Evolutionary conservation across 2,113 vertebrate species (phyloP).

Genomic region (Ivindomyrus marchei): DNA sequence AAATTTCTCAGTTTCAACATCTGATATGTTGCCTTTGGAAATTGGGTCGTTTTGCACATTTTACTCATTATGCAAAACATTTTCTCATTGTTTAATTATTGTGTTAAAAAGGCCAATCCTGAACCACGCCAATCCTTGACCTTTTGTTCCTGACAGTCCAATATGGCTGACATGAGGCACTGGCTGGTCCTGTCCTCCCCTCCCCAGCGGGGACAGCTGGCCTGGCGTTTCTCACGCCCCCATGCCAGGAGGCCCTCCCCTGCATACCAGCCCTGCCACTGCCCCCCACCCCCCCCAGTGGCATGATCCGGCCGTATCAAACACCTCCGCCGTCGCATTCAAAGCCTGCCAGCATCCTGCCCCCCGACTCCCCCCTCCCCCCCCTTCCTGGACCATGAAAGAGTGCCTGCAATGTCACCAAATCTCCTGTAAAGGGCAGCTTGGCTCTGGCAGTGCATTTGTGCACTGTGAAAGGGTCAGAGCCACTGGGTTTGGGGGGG

Average conservation of each 20-base stretch:
- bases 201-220: slow-evolving; percentile 52
- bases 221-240: slow-evolving; percentile 52
- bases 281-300: slow-evolving; percentile 33
- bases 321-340: slow-evolving; percentile 43
- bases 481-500: neutral
- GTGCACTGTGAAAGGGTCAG: neutral
- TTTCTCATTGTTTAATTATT: neutral
- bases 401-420: neutral
- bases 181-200: slow-evolving; percentile 8
- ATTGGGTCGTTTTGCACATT: neutral
- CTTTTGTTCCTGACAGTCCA: slow-evolving; percentile 7
- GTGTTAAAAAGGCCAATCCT: neutral
- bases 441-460: neutral
- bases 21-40: neutral
- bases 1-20: neutral
- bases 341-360: slow-evolving; percentile 41
- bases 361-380: neutral
- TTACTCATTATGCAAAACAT: neutral
- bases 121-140: neutral
- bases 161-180: slow-evolving; percentile 31
- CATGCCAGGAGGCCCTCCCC: slow-evolving; percentile 45
- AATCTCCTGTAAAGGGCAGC: slow-evolving; percentile 10
- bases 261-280: slow-evolving; percentile 20
- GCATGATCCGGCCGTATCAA: slow-evolving; percentile 36
- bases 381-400: neutral